Base-by-base conservation (phyloP, 2,113 vertebrate species). In the Herpetotheres cachinnans region DNA sequence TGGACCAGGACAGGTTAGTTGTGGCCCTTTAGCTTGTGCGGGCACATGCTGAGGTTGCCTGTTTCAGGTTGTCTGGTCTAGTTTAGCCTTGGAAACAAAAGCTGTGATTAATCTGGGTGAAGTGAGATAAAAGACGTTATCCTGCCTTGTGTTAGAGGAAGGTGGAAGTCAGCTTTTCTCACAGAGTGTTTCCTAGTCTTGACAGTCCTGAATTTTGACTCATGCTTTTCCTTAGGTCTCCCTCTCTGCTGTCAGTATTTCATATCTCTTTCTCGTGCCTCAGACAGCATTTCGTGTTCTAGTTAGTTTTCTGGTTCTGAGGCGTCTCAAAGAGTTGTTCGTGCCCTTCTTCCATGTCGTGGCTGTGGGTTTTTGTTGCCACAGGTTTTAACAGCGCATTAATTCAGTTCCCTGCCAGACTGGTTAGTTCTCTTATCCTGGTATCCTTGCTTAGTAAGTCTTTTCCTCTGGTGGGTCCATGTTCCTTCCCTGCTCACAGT, bases 121-220 rank as follows among this genome's bases (percentile, higher is more conserved):
- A 20, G 17, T 20, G 46, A 82, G 36, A 73, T 54, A 30, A 82
- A 59, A 74, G 38, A 20, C n/a, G 2, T 86, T 18, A 9, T 24
- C 76, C 66, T 85, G 66, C 83, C 40, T 22, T 19, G 56, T 6
- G 1, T 69, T 67, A 54, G 19, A 46, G 62, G 49, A 71, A 56
- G 50, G 40, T 70, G 49, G 17, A 71, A 56, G 6, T 82, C 47
- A 46, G 24, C 36, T 72, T 90, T 71, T 61, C 47, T 84, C 40
- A 13, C 40, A 71, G 40, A 2, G 0, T 2, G 0, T 62, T 78
- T 67, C n/a, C 73, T 83, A 13, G 36, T 56, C 30, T 46, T 26
- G 59, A 54, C 29, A 6, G 44, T 71, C 38, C 38, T 66, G 55
- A 30, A 25, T 58, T 80, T 63, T 58, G 15, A 69, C 17, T 42